Conservation (phyloP, 2,888 invertebrate genomes). For the Macrosoma leucophasiata region DNA sequence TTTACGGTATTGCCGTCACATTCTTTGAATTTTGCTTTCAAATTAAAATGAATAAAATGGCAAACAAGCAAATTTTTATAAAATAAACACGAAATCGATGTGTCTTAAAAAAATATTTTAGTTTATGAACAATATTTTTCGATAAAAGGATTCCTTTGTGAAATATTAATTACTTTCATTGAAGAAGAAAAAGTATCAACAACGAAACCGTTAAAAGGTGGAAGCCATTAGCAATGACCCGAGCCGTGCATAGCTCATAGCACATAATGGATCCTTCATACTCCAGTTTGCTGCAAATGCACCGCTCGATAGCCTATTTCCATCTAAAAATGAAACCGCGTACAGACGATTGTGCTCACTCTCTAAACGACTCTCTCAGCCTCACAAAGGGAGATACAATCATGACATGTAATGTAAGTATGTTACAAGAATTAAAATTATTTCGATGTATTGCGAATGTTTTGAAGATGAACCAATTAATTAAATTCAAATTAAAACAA, state of each 20-base stretch:
- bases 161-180: too few species aligned
- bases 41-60: constrained; percentile 7
- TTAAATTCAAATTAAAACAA: background rate
- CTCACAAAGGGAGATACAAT: constrained; percentile 55
- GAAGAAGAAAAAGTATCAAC: too few species aligned
- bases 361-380: constrained; percentile 52
- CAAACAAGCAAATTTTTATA: too few species aligned
- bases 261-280: background rate
- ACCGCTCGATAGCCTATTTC: constrained; percentile 42
- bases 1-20: background rate
- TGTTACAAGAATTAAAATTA: constrained; percentile 20
- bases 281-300: background rate
- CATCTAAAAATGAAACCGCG: constrained; percentile 47
- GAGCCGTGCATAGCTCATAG: too few species aligned
- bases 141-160: too few species aligned
- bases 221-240: too few species aligned
- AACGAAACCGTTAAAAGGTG: too few species aligned
- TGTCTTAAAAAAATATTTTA: too few species aligned
- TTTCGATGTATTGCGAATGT: too few species aligned
- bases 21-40: constrained; percentile 5
- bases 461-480: too few species aligned
- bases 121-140: too few species aligned
- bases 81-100: too few species aligned
- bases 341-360: constrained; percentile 55
- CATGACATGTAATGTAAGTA: constrained; percentile 16